Percentiles rank a stretch among this genome's conserved stretches.
Conservation (phyloP, 2,888 invertebrate species). For the Catonia carolina region DNA sequence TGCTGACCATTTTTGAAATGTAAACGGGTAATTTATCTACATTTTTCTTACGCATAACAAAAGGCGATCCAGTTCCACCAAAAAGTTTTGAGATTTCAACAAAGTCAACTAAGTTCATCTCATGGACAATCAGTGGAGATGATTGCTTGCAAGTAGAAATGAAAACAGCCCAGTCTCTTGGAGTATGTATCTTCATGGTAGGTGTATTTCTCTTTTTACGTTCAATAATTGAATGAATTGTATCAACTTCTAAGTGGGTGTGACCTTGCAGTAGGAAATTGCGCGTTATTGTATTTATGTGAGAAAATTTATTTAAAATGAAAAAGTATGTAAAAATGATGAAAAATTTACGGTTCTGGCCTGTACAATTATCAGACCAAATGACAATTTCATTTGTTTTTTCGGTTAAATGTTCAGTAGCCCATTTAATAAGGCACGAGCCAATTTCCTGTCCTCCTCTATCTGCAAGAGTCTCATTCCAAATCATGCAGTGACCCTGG, state of each 20-base stretch:
- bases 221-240: constrained; percentile 26
- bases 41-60: constrained; percentile 7
- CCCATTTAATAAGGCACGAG: constrained; percentile 32
- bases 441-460: constrained; percentile 34
- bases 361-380: constrained; percentile 18
- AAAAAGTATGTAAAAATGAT: constrained; percentile 11
- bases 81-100: constrained; percentile 5
- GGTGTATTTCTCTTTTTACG: constrained; percentile 21
- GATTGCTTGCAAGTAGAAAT: constrained; percentile 10
- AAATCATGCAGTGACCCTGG: constrained; percentile 26
- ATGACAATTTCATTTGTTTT: constrained; percentile 11
- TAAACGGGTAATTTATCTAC: background rate
- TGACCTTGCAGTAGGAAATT: constrained; percentile 18
- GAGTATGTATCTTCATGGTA: constrained; percentile 17
- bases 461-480: constrained; percentile 31
- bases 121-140: constrained; percentile 5
- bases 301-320: constrained; percentile 16
- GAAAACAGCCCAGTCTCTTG: constrained; percentile 15
- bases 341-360: constrained; percentile 10
- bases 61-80: constrained; percentile 15
- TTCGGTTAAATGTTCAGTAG: constrained; percentile 13
- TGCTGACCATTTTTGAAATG: background rate
- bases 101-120: constrained; percentile 17
- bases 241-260: constrained; percentile 24
- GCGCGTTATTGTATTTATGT: constrained; percentile 7